Conservation (phyloP, 23 tunicate species). For the Botrylloides violaceus region DNA sequence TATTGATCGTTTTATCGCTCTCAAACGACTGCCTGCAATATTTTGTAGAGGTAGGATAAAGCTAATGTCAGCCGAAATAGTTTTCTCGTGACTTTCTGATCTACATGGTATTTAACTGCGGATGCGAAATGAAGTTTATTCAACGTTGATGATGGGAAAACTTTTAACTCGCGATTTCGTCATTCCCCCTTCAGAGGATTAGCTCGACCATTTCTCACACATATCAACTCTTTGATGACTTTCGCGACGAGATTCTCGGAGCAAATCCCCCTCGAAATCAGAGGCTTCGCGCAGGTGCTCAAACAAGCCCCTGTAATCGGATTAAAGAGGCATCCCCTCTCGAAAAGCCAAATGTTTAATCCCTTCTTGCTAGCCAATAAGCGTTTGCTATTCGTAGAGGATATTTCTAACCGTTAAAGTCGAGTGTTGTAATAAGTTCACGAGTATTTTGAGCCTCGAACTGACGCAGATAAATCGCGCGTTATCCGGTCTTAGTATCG, state of each 20-base stretch:
- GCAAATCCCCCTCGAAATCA: constrained; percentile 22
- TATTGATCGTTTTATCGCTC: too few relatives aligned
- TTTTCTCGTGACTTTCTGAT: too few relatives aligned
- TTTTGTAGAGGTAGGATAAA: too few relatives aligned
- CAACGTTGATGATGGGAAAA: not conserved
- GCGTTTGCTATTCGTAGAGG: not conserved
- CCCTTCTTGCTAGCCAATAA: not conserved
- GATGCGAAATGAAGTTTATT: not conserved
- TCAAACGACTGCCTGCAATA: too few relatives aligned
- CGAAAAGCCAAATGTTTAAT: constrained; percentile 2
- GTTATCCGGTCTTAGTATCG: not conserved
- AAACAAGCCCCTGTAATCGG: constrained; percentile 32
- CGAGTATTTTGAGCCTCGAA: not conserved
- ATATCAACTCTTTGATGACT: constrained; percentile 15
- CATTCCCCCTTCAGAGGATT: constrained; percentile 7
- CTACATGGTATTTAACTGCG: too few relatives aligned
- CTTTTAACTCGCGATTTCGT: not conserved
- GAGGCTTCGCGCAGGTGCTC: constrained; percentile 31
- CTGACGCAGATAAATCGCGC: not conserved
- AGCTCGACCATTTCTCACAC: constrained; percentile 9
- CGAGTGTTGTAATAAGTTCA: not conserved
- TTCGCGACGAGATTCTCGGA: constrained; percentile 19
- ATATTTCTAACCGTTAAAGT: not conserved
- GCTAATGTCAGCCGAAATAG: too few relatives aligned
- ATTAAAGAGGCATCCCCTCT: constrained; percentile 14